Evolutionary conservation across 2,888 invertebrate genomes (phyloP).

Genomic region (Lithophane ornitopus): DNA sequence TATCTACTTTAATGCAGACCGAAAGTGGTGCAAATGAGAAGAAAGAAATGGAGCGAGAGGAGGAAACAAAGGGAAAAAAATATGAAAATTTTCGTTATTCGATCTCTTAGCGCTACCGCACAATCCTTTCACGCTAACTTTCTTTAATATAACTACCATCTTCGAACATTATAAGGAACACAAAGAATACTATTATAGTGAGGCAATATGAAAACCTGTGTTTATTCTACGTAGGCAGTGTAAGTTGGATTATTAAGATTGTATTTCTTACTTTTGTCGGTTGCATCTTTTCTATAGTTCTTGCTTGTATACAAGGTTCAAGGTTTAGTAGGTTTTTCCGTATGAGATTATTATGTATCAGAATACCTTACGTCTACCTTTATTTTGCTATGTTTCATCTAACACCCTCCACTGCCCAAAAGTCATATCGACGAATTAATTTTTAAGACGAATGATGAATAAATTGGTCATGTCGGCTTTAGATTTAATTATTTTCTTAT

Average conservation of each 20-base stretch:
- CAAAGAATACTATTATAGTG: conserved; percentile 24
- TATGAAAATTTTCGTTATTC: conserved; percentile 84
- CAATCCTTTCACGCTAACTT: conserved; percentile 81
- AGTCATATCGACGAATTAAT: not conserved
- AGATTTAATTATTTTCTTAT: too few relatives aligned
- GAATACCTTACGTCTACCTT: not conserved
- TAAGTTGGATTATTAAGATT: conserved; percentile 17
- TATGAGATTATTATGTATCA: not conserved
- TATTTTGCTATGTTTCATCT: not conserved
- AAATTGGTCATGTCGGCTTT: too few relatives aligned
- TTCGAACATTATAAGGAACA: conserved; percentile 38
- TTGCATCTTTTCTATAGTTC: not conserved
- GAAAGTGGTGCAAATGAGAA: conserved; percentile 75
- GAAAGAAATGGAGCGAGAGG: conserved; percentile 59
- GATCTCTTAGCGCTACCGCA: conserved; percentile 73
- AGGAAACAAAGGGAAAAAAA: conserved; percentile 73
- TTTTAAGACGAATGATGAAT: not conserved
- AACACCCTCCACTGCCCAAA: not conserved
- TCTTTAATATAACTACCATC: conserved; percentile 71
- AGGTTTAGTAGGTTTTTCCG: not conserved
- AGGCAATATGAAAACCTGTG: conserved; percentile 37
- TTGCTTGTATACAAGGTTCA: not conserved
- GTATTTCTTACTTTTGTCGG: conserved; percentile 1
- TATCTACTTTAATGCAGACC: conserved; percentile 54
- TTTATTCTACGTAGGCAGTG: conserved; percentile 15